Conservation (phyloP, 2,797 vertebrate genomes). For the Manis javanica region DNA sequence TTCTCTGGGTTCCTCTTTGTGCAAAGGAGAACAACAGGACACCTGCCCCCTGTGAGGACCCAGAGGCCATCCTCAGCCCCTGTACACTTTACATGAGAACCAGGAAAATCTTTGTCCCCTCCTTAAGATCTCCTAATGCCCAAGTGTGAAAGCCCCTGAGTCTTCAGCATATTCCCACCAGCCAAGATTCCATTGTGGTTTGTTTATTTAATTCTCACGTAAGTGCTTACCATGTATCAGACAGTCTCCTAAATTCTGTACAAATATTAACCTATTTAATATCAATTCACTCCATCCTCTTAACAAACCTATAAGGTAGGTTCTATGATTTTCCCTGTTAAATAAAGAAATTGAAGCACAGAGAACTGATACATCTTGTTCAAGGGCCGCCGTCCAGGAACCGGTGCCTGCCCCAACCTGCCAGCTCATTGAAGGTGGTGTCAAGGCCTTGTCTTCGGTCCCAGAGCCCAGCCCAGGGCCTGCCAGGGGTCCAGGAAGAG, state of each 20-base stretch:
- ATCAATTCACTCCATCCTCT: neutral
- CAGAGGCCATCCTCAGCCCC: neutral
- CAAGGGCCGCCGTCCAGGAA: neutral
- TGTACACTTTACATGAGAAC: neutral
- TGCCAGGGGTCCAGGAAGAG: neutral
- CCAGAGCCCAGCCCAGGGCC: neutral
- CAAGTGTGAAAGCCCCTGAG: neutral
- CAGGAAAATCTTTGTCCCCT: neutral
- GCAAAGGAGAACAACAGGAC: neutral
- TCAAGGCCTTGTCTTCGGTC: neutral
- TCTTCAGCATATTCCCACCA: neutral
- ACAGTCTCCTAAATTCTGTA: neutral
- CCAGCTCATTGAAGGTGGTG: neutral
- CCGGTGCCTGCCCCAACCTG: neutral
- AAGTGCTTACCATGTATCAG: neutral
- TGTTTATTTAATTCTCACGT: conserved; percentile 27
- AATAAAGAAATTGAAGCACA: neutral
- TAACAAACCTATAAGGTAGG: neutral
- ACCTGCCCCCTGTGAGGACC: neutral
- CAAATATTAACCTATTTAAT: conserved; percentile 17
- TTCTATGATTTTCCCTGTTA: neutral
- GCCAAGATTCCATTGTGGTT: neutral
- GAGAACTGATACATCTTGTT: neutral
- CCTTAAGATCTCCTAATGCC: neutral
- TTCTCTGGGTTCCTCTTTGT: neutral